phyloP scores from a whole-genome alignment of 2,113 vertebrate species.

The Microtus ochrogaster region DNA sequence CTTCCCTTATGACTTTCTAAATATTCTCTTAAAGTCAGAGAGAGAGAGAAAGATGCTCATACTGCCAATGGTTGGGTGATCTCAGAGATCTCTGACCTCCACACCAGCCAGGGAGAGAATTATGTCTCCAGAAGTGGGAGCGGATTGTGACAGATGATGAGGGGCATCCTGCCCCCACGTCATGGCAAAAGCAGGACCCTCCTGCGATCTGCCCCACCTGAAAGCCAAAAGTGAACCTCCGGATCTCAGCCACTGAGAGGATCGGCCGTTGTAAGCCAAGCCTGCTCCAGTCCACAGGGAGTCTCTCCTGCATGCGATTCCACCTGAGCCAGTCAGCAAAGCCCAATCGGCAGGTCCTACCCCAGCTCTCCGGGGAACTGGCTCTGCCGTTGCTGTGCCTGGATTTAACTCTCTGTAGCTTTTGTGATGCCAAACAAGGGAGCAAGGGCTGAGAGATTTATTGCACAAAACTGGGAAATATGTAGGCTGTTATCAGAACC shows the following conservation, averaged over 20 bases:
- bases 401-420: background rate
- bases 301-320: background rate
- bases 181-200: background rate
- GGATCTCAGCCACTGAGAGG: background rate
- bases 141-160: background rate
- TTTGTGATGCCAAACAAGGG: slow-evolving; percentile 46
- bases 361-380: slow-evolving; percentile 17
- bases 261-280: background rate
- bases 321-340: background rate
- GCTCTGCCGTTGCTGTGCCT: background rate
- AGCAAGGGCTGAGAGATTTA: background rate
- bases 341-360: background rate
- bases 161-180: background rate
- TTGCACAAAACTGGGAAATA: background rate
- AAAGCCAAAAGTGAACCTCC: background rate
- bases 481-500: slow-evolving; percentile 30
- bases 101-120: background rate
- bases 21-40: background rate
- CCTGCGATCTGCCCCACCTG: background rate
- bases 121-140: no score
- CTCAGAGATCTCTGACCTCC: background rate
- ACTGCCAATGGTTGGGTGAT: background rate
- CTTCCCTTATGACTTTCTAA: background rate
- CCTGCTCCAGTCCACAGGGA: background rate
- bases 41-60: background rate